These are phyloP conservation scores for Cryptus viduatorius DNA, from an alignment of 2,888 invertebrate genomes.

Conservation along the genomic window DNA sequence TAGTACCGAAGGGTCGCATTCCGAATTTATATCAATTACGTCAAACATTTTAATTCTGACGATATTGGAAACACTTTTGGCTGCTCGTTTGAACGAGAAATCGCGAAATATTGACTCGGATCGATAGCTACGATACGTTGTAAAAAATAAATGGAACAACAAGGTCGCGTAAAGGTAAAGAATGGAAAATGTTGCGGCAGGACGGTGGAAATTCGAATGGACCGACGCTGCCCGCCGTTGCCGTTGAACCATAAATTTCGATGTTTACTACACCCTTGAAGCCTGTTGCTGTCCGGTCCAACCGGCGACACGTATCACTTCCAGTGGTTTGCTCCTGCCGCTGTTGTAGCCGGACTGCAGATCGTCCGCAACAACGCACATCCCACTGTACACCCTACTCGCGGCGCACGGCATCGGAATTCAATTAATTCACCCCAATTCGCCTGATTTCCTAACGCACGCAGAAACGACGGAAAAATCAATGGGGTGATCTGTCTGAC, in stretches of 20 bases:
- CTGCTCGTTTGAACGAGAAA: not conserved
- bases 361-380: conserved; percentile 38
- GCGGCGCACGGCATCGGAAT: conserved; percentile 27
- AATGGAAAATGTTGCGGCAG: conserved; percentile 9
- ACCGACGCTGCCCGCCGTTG: not conserved
- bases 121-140: not conserved
- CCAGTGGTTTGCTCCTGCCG: conserved; percentile 40
- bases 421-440: conserved; percentile 48
- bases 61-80: not conserved
- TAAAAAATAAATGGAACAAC: not conserved
- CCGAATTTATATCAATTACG: not conserved
- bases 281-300: conserved; percentile 67
- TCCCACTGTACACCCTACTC: not conserved
- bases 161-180: not conserved
- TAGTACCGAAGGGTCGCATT: not conserved
- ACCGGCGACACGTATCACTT: conserved; percentile 66
- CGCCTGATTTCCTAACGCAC: conserved; percentile 22
- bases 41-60: not conserved
- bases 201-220: not conserved
- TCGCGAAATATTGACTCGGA: not conserved
- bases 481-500: not conserved
- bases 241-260: conserved; percentile 59
- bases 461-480: conserved; percentile 27
- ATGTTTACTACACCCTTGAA: conserved; percentile 53
- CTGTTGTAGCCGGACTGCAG: conserved; percentile 26